These are phyloP conservation scores for Pungitius pungitius DNA, from an alignment of 2,113 vertebrate species.

Conservation along the genomic window DNA sequence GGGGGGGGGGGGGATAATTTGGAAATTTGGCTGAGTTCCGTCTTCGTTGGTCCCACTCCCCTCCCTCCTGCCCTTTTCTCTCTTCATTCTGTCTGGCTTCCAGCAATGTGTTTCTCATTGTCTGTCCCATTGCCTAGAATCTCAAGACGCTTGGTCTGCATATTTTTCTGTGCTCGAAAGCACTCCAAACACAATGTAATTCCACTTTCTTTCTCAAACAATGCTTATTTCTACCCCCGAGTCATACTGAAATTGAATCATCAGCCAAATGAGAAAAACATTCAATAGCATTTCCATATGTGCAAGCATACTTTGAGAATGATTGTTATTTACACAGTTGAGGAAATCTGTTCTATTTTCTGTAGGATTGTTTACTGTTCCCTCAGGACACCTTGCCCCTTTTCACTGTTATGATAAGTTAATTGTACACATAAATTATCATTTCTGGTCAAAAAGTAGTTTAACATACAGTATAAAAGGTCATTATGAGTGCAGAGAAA, in stretches of 20 bases:
- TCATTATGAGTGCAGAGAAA: constrained; percentile 33
- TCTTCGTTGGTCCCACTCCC: constrained; percentile 45
- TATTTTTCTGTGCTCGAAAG: constrained; percentile 63
- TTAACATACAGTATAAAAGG: constrained; percentile 49
- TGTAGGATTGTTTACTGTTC: constrained; percentile 53
- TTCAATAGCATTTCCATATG: constrained; percentile 54
- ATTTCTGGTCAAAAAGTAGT: constrained; percentile 52
- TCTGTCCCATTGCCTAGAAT: constrained; percentile 64
- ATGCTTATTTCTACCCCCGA: constrained; percentile 32
- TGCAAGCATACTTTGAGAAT: constrained; percentile 58
- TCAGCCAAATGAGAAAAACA: constrained; percentile 63
- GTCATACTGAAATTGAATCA: constrained; percentile 66
- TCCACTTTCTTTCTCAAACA: constrained; percentile 26
- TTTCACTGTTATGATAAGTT: constrained; percentile 74
- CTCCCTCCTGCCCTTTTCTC: constrained; percentile 24
- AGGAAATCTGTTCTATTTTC: constrained; percentile 60
- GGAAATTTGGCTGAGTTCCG: constrained; percentile 75
- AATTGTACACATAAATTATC: constrained; percentile 70
- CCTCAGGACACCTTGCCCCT: constrained; percentile 69
- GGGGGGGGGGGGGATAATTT: constrained; percentile 29
- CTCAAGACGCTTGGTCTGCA: constrained; percentile 61
- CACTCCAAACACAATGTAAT: constrained; percentile 60
- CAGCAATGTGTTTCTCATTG: constrained; percentile 79
- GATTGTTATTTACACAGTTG: constrained; percentile 55
- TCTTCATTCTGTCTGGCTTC: constrained; percentile 68